A percentile compares a stretch with the other conserved stretches of the same genome.
These are phyloP conservation scores for Thaumatotibia leucotreta DNA, from an alignment of 1,140 invertebrate genomes.

Conservation along the genomic window DNA sequence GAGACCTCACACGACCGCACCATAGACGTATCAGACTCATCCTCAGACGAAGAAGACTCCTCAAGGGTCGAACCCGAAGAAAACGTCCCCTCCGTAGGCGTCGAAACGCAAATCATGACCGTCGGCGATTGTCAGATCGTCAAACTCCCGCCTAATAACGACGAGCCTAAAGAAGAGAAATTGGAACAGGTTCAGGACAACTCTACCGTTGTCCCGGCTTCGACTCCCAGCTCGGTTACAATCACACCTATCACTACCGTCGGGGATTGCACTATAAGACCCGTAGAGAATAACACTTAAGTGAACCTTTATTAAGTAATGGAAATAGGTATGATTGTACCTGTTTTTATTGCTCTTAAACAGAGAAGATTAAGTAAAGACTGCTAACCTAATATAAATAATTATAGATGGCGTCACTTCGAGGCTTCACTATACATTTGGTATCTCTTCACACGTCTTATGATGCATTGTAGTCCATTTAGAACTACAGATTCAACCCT, in stretches of 20 bases:
- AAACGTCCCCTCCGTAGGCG: constrained; percentile 43
- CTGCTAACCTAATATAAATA: not conserved
- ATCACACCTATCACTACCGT: constrained; percentile 67
- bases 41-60: constrained; percentile 51
- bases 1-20: constrained; percentile 53
- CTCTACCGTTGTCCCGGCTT: constrained; percentile 22
- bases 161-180: constrained; percentile 45
- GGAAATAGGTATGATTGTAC: not conserved
- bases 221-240: constrained; percentile 51
- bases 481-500: no score
- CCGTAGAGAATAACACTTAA: constrained; percentile 63
- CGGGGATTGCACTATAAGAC: constrained; percentile 70
- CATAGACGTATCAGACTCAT: constrained; percentile 60
- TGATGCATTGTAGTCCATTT: no score
- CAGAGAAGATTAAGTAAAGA: not conserved
- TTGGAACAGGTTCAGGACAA: constrained; percentile 24
- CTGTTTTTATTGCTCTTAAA: not conserved
- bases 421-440: no score
- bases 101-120: constrained; percentile 65
- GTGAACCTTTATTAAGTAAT: not conserved
- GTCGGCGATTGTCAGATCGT: constrained; percentile 71
- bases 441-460: no score
- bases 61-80: constrained; percentile 50
- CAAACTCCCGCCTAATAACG: constrained; percentile 52
- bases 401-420: not conserved